Evolutionary conservation across 2,888 invertebrate species (phyloP), one percentile per base, ranked within the genome.

Genomic region (Hermaeophaga mercurialis): DNA sequence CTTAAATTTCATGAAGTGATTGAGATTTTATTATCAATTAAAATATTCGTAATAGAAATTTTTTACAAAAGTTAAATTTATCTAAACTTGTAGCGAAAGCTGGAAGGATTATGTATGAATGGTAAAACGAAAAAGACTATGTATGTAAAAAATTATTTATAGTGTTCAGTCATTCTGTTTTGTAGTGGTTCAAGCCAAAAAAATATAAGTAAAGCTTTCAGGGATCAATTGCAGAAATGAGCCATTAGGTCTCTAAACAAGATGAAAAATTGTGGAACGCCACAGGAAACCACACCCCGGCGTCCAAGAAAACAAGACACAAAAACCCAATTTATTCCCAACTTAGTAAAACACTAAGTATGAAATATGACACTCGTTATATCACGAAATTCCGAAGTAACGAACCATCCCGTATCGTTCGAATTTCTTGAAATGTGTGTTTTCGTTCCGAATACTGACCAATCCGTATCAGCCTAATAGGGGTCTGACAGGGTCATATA

Each of bases 391-490:
- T 34, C 38, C 24, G 34, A 52, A 52, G 24, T 50, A 50, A 41
- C 41, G 50, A 50, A 41, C 47, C 24, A 48, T 48, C 48, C 38
- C 39, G 39, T 26, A 48, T 48, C 36, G 47, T 22, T 36, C 14
- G 15, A 14, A 48, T 28, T 26, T 14, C 50, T 46, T 46, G 46
- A 58, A 50, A 58, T 54, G 54, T 50, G 54, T 46, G 46, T 41
- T 50, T 46, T 48, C 48, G 39, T 53, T 9, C 43, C 8, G 14
- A 44, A 55, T 24, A 46, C 24, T 58, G 41, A 39, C 47, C 53
- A 45, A 59, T 56, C 28, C 48, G 53, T 52, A 56, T 53, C 52
- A 53, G 47, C 26, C 59, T 59, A 59, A 59, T 56, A 48, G 48
- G 34, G 55, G 55, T 59, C 55, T 52, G 52, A 59, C 55, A 52